Evolutionary conservation across 2,113 vertebrate genomes (phyloP).

Genomic region (Prolemur simus): DNA sequence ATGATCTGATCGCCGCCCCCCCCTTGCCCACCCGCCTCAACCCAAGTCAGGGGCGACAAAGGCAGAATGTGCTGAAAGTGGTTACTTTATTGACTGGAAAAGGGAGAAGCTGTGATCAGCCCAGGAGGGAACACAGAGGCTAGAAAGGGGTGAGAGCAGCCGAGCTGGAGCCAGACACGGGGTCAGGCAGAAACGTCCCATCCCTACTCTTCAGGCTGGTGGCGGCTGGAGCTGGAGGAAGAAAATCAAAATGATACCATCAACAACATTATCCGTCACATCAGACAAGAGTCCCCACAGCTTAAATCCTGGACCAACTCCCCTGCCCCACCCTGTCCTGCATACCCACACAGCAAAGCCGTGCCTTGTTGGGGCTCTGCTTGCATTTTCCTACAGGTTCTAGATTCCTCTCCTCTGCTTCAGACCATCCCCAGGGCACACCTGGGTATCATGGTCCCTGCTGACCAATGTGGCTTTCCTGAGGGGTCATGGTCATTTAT

Average conservation of each 20-base stretch:
- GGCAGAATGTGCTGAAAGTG: constrained; percentile 48
- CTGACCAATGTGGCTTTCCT: neutral
- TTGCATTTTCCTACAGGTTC: neutral
- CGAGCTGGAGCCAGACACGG: neutral
- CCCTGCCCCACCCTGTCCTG: no score
- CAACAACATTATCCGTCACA: neutral
- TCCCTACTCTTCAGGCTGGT: neutral
- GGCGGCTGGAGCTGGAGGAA: constrained; percentile 24
- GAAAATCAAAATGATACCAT: neutral
- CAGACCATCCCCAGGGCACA: neutral
- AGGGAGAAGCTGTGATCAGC: neutral
- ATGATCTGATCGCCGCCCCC: fast-evolving
- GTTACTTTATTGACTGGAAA: constrained; percentile 68
- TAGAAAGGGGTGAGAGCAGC: neutral
- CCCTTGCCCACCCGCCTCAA: neutral
- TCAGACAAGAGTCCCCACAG: no score
- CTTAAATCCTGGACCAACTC: neutral
- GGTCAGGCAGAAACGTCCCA: neutral
- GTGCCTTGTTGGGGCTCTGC: neutral
- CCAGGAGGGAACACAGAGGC: neutral
- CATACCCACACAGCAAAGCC: neutral
- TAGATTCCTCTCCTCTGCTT: neutral
- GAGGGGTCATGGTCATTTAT: neutral
- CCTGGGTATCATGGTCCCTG: neutral
- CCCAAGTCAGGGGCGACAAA: neutral